Conservation (phyloP, 2,113 vertebrate genomes). For the Pleuronectes platessa region DNA sequence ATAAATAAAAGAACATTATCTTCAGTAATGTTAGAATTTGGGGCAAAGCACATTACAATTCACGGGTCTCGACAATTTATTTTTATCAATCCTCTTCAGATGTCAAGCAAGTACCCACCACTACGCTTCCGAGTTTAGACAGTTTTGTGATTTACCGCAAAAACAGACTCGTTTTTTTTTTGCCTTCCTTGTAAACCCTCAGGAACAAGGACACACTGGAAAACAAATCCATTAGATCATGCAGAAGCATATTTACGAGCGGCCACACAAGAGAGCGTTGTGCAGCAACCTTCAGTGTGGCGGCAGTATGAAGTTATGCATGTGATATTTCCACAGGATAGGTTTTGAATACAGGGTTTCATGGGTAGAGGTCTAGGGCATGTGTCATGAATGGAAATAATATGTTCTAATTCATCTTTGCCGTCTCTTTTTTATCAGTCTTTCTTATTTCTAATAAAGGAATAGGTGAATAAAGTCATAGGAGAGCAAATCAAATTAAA, state of each 20-base stretch:
- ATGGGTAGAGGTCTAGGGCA: not conserved
- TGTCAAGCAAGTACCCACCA: conserved; percentile 23
- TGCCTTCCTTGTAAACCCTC: conserved; percentile 24
- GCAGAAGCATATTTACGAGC: conserved; percentile 34
- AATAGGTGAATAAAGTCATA: not conserved
- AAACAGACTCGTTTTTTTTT: conserved; percentile 9
- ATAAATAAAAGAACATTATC: conserved; percentile 38
- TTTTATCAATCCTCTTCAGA: conserved; percentile 39
- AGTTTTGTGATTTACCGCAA: conserved; percentile 14
- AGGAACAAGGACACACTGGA: conserved; percentile 1
- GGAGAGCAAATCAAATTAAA: not conserved
- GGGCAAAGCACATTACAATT: conserved; percentile 37
- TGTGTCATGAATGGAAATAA: not conserved
- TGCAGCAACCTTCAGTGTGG: conserved; percentile 8
- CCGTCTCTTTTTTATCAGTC: not conserved
- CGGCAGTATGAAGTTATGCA: not conserved
- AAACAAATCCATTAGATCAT: conserved; percentile 38
- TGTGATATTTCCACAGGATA: not conserved
- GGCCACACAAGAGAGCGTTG: conserved; percentile 1
- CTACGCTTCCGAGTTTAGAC: conserved; percentile 2
- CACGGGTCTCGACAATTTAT: conserved; percentile 34
- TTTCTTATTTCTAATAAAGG: not conserved
- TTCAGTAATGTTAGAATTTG: conserved; percentile 30
- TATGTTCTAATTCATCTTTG: not conserved
- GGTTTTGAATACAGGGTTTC: not conserved